Evolutionary conservation across 92 coral and sea anemone genomes (phyloP).

Genomic region (Palythoa caribaeorum): DNA sequence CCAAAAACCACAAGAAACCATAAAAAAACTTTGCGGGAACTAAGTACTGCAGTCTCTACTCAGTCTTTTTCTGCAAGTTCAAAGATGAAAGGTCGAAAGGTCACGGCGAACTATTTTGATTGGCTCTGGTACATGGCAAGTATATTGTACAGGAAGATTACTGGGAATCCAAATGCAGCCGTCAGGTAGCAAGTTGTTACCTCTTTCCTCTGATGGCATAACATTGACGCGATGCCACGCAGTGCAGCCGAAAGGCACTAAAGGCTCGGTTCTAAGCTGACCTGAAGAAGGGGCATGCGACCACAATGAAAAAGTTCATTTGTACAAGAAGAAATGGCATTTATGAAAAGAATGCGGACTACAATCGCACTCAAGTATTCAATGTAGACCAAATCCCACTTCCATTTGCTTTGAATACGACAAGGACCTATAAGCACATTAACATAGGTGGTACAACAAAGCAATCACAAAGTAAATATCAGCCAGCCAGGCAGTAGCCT

Average conservation of each 20-base stretch:
- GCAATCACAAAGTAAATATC: constrained; percentile 36
- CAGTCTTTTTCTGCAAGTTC: constrained; percentile 15
- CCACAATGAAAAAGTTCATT: constrained; percentile 31
- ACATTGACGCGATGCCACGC: constrained; percentile 11
- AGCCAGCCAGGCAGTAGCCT: constrained; percentile 40
- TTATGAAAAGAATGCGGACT: constrained; percentile 45
- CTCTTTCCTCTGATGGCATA: not conserved
- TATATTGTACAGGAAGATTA: constrained; percentile 25
- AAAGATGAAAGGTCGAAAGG: constrained; percentile 42
- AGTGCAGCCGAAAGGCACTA: constrained; percentile 13
- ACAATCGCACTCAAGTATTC: constrained; percentile 11
- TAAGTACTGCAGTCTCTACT: constrained; percentile 17
- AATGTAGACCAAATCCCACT: constrained; percentile 54
- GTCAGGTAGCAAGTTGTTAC: constrained; percentile 10
- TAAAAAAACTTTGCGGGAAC: constrained; percentile 16
- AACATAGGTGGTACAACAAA: not conserved
- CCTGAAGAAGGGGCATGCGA: constrained; percentile 46
- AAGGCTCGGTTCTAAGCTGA: constrained; percentile 10
- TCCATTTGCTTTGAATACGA: constrained; percentile 22
- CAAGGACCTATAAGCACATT: constrained; percentile 9
- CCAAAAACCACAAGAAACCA: constrained; percentile 31
- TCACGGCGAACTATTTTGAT: constrained; percentile 31
- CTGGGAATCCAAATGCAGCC: constrained; percentile 11
- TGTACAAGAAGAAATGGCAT: constrained; percentile 19
- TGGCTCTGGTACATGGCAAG: constrained; percentile 51